Conservation (phyloP, 92 coral and sea anemone genomes). For the Epizoanthus ramosus region DNA sequence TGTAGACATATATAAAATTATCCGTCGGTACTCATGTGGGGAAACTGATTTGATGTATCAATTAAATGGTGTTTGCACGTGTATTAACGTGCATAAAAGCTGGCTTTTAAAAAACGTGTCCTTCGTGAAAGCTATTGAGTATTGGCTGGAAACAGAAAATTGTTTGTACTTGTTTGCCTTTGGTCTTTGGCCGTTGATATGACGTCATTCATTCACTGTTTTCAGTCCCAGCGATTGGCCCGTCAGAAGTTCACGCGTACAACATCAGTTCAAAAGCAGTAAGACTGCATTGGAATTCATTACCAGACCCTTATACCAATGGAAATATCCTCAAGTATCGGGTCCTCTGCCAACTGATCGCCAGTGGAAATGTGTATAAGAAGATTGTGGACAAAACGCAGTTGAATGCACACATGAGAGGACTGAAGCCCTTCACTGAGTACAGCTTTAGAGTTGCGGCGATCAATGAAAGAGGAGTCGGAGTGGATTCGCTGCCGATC, state of each 20-base stretch:
- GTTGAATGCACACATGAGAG: slow-evolving; percentile 36
- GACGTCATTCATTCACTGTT: neutral
- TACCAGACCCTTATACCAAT: slow-evolving; percentile 58
- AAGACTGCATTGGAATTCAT: slow-evolving; percentile 66
- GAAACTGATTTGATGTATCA: no score
- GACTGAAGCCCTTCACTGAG: slow-evolving; percentile 65
- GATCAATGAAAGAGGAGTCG: slow-evolving; percentile 79
- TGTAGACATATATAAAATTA: no score
- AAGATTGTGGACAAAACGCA: slow-evolving; percentile 30
- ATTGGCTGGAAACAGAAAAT: no score
- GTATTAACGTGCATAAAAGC: no score
- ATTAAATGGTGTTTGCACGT: no score
- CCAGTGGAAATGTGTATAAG: slow-evolving; percentile 18
- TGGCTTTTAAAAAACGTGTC: no score
- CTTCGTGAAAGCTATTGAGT: no score
- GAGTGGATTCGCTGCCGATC: slow-evolving; percentile 74
- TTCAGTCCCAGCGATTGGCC: slow-evolving; percentile 78
- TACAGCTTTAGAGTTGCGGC: slow-evolving; percentile 82
- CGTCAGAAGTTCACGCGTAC: slow-evolving; percentile 58
- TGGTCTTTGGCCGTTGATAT: neutral
- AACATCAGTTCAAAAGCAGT: slow-evolving; percentile 75
- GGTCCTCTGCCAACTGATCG: slow-evolving; percentile 49
- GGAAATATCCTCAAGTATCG: slow-evolving; percentile 72
- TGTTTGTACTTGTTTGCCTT: no score
- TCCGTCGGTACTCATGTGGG: no score